Evolutionary conservation across 2,113 vertebrate species (phyloP).

Genomic region (Baryphthengus martii): DNA sequence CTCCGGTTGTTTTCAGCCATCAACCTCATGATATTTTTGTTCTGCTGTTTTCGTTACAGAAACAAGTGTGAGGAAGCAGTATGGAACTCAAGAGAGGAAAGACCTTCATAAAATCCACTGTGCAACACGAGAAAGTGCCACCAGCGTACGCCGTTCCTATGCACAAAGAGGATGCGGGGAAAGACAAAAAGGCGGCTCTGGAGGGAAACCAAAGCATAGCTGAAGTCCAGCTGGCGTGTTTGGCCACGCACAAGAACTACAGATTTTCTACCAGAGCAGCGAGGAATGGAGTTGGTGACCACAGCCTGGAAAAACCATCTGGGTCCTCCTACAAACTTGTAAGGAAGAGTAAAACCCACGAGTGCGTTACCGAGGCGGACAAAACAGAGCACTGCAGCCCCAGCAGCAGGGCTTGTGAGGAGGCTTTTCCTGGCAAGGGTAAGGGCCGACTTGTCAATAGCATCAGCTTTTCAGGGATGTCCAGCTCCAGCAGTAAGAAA

Average conservation of each 20-base stretch:
- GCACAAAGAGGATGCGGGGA: background rate
- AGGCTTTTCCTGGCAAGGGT: background rate
- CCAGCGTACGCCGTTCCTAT: background rate
- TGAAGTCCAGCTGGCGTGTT: conserved; percentile 26
- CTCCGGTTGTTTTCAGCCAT: background rate
- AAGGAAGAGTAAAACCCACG: conserved; percentile 80
- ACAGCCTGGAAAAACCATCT: conserved; percentile 20
- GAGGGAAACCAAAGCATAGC: background rate
- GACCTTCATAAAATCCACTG: conserved; percentile 79
- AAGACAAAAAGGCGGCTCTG: background rate
- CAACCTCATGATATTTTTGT: background rate
- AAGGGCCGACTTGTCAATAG: conserved; percentile 73
- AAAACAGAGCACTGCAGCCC: conserved; percentile 12
- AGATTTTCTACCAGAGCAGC: conserved; percentile 34
- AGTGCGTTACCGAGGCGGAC: conserved; percentile 60
- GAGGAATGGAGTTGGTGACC: conserved; percentile 20
- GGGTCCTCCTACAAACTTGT: conserved; percentile 66
- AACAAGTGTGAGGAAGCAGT: background rate
- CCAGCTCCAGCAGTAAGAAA: conserved; percentile 50
- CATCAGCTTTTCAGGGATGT: conserved; percentile 76
- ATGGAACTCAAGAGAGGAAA: conserved; percentile 81
- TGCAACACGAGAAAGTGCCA: conserved; percentile 68
- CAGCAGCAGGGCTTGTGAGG: background rate
- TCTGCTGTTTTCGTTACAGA: conserved; percentile 51
- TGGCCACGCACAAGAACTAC: conserved; percentile 36